These are phyloP conservation scores for Polyergus mexicanus DNA, from an alignment of 1,140 invertebrate species.

Conservation along the genomic window DNA sequence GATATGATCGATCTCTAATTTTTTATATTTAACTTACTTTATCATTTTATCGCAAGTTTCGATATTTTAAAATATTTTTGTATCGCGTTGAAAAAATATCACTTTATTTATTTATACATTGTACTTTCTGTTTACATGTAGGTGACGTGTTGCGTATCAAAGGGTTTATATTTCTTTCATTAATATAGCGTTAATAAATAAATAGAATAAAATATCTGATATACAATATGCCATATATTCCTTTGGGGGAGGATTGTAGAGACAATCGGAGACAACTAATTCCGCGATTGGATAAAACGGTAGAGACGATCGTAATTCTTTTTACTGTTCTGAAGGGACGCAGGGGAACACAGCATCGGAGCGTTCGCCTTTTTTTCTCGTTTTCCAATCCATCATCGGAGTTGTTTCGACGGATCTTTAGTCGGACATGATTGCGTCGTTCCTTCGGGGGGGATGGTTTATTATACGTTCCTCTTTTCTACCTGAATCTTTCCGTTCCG, in stretches of 20 bases:
- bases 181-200: constrained; percentile 29
- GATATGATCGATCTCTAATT: neutral
- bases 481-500: neutral
- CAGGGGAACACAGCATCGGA: neutral
- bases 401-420: constrained; percentile 43
- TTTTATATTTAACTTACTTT: neutral
- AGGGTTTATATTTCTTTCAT: neutral
- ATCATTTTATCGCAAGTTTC: neutral
- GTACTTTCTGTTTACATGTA: neutral
- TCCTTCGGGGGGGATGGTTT: constrained; percentile 42
- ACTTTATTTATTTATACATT: neutral
- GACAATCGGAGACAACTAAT: constrained; percentile 1
- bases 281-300: constrained; percentile 30
- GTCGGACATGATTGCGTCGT: constrained; percentile 27
- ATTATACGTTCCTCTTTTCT: constrained; percentile 26
- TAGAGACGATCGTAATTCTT: constrained; percentile 22
- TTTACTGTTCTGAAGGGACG: constrained; percentile 8
- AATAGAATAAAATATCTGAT: constrained; percentile 31
- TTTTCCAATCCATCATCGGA: constrained; percentile 40
- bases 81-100: neutral
- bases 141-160: constrained; percentile 10
- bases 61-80: neutral
- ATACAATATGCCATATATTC: neutral
- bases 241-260: neutral
- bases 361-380: constrained; percentile 5